These are phyloP conservation scores for Alloscopus bannaensis DNA, from an alignment of 2,888 invertebrate genomes.

Conservation along the genomic window DNA sequence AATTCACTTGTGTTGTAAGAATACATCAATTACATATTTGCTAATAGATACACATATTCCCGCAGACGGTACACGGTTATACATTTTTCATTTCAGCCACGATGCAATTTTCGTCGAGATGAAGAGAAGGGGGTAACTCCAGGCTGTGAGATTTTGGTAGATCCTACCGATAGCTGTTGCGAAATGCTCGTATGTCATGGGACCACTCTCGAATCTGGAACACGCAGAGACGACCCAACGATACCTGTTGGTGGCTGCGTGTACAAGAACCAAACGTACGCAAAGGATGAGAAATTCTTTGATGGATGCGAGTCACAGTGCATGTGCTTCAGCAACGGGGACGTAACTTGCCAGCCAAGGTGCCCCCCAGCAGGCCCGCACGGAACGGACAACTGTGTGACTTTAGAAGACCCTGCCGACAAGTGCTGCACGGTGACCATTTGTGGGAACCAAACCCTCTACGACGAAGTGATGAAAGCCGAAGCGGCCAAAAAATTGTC, in stretches of 20 bases:
- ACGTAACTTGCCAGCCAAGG: constrained; percentile 83
- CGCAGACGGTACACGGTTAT: background rate
- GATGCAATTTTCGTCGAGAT: constrained; percentile 71
- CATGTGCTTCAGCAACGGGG: constrained; percentile 84
- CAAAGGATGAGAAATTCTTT: constrained; percentile 84
- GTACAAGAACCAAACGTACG: constrained; percentile 83
- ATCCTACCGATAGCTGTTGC: constrained; percentile 72
- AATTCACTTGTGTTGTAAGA: constrained; percentile 74
- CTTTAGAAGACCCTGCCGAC: constrained; percentile 88
- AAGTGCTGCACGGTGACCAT: constrained; percentile 89
- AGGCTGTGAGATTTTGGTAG: constrained; percentile 72
- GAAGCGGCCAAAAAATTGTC: constrained; percentile 53
- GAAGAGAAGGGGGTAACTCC: constrained; percentile 71
- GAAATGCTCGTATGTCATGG: constrained; percentile 72
- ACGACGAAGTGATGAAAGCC: constrained; percentile 72
- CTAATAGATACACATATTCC: background rate
- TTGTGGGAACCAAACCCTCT: constrained; percentile 79
- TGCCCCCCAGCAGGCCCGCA: constrained; percentile 71
- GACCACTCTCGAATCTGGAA: constrained; percentile 56
- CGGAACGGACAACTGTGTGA: constrained; percentile 81
- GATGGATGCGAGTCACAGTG: constrained; percentile 89
- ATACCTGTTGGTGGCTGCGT: constrained; percentile 79
- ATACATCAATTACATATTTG: constrained; percentile 3
- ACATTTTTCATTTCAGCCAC: constrained; percentile 60
- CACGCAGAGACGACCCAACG: constrained; percentile 72